A percentile compares a stretch with the other conserved stretches of the same genome.
phyloP scores from a whole-genome alignment of 2,113 vertebrate species.

The Parus major region DNA sequence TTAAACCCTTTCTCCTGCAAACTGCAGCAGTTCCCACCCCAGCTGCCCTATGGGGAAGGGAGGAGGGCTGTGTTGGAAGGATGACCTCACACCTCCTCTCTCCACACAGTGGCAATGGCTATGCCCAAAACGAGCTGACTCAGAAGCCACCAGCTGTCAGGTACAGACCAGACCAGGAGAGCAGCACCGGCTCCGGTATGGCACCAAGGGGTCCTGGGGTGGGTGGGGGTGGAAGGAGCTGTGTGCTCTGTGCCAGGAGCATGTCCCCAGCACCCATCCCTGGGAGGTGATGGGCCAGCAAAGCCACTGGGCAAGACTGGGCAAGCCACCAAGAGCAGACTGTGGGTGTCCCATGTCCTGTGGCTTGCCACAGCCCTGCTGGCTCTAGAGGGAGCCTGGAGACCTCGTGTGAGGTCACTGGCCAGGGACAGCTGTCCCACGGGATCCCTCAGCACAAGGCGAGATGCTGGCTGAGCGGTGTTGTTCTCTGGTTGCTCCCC shows the following conservation, averaged over 20 bases:
- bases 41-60: background rate
- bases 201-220: accelerated
- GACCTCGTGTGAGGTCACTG: background rate
- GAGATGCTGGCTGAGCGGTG: accelerated
- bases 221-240: background rate
- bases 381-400: slow-evolving; percentile 62
- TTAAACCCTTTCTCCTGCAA: background rate
- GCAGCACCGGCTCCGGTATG: slow-evolving; percentile 41
- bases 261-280: accelerated
- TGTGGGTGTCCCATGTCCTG: background rate
- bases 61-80: background rate
- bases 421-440: background rate
- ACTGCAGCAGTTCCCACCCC: background rate
- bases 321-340: background rate
- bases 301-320: background rate
- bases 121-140: slow-evolving; percentile 58
- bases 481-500: background rate
- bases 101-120: slow-evolving; percentile 61
- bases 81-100: background rate
- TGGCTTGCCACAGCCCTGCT: background rate
- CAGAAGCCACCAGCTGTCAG: slow-evolving; percentile 38
- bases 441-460: background rate
- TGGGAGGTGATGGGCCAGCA: accelerated
- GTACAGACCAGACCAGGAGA: slow-evolving; percentile 67
- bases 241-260: accelerated